Evolutionary conservation across 1,140 invertebrate genomes (phyloP).

Genomic region (Drosophila sulfurigaster): DNA sequence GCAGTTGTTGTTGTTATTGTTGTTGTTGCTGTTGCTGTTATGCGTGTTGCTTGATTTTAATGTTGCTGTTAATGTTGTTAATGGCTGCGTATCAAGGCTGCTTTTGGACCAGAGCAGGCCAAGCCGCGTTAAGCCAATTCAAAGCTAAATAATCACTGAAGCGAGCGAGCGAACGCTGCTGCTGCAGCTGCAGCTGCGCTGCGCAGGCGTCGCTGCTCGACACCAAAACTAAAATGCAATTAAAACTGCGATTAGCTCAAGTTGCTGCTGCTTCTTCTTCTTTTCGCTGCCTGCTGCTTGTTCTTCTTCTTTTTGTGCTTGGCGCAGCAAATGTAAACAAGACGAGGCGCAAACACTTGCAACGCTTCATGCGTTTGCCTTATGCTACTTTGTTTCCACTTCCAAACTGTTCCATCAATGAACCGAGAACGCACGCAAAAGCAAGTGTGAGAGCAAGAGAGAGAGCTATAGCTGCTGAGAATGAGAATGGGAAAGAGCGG

Average conservation of each 20-base stretch:
- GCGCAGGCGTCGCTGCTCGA: slow-evolving; percentile 57
- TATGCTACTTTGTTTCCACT: slow-evolving; percentile 57
- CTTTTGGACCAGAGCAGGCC: slow-evolving; percentile 6
- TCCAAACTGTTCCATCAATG: slow-evolving; percentile 72
- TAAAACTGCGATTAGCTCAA: slow-evolving; percentile 49
- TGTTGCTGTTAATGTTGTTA: slow-evolving; percentile 42
- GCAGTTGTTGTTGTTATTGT: slow-evolving; percentile 15
- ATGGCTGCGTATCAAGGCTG: slow-evolving; percentile 56
- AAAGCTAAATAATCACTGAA: slow-evolving; percentile 56
- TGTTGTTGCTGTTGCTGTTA: slow-evolving; percentile 33
- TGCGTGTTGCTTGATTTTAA: slow-evolving; percentile 19
- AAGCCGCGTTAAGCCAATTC: slow-evolving; percentile 30
- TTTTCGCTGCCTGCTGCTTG: slow-evolving; percentile 15
- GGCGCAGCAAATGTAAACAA: slow-evolving; percentile 45
- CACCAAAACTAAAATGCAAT: slow-evolving; percentile 58
- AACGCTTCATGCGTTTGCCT: slow-evolving; percentile 45
- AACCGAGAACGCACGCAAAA: slow-evolving; percentile 36
- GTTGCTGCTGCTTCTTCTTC: slow-evolving; percentile 15
- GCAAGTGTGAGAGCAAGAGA: slow-evolving; percentile 13
- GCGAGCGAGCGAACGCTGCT: neutral
- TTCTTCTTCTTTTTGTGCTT: neutral
- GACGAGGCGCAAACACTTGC: slow-evolving; percentile 33
- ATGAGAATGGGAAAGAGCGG: neutral
- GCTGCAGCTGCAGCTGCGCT: neutral
- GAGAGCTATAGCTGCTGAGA: neutral